Base-by-base conservation (phyloP, 2,113 vertebrate genomes). In the Pao palembangensis region DNA sequence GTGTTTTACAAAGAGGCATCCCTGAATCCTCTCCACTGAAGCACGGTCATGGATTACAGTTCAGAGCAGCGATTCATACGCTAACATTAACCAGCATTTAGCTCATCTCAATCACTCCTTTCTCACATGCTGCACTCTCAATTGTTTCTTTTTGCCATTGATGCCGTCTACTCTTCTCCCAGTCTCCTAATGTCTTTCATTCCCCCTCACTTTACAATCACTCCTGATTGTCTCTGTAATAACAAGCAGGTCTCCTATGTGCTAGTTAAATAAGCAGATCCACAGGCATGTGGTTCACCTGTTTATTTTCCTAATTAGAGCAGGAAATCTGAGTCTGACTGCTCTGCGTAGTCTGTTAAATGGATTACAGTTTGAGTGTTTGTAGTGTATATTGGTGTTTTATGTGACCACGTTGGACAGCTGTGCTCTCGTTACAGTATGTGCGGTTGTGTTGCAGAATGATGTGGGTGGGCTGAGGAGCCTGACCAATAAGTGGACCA, bases 401-500 rank as follows among this genome's bases (percentile, higher is more conserved):
- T 16, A 8, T 47, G 50, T 47, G 52, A 28, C 23, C 34, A 3
- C 8, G 4, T 59, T 34, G 55, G 34, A 42, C 53, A 67, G 64
- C 63, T 73, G 60, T 51, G 21, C 19, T 23, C 3, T 48, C 8
- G 52, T n/a, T 42, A 56, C 14, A 58, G 2, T 17, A 15, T 23
- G 16, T 64, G 42, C 51, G 60, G 4, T 78, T 79, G 38, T 68
- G n/a, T 77, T 90, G 78, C 81, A 99, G 97, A 99, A 99, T 90
- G 97, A 99, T 64, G 90, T 94, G 67, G 97, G 97, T 55, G 96
- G 97, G 28, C 93, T 98, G 52, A 93, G 96, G 58, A 99, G 97
- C 81, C 85, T 99, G 51, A 98, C 96, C 85, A 98, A 98, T 88
- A 99, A 98, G 64, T 99, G 97, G 97, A 98, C 96, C 3, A 99